Conservation (phyloP, 37 sponge, comb jelly and placozoan species). For the Aphrocallistes beatrix region DNA sequence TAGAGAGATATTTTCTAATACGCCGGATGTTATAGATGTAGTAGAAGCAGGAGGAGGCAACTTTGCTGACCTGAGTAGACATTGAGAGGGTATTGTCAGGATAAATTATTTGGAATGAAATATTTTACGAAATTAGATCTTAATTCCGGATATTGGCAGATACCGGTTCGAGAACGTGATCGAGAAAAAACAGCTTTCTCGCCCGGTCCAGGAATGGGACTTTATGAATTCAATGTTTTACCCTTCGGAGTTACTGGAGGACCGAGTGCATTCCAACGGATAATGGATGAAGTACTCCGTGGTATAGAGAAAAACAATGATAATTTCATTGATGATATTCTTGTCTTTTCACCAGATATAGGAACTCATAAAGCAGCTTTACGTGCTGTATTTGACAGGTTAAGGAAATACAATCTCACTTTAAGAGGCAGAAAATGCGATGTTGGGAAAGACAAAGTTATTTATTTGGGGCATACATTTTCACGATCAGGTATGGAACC, state of each 20-base stretch:
- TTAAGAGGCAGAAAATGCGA: slow-evolving; percentile 18
- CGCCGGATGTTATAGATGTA: too few relatives aligned
- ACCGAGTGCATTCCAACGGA: slow-evolving; percentile 18
- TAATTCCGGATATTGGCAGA: slow-evolving; percentile 21
- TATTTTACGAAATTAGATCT: slow-evolving; percentile 25
- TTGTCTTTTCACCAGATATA: background rate
- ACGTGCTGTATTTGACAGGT: slow-evolving; percentile 8
- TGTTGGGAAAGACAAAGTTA: background rate
- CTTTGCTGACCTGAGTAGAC: too few relatives aligned
- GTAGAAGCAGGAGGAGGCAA: too few relatives aligned
- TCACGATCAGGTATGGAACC: background rate
- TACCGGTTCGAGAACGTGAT: background rate
- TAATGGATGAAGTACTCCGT: slow-evolving; percentile 4
- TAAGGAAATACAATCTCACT: slow-evolving; percentile 1
- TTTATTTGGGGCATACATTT: background rate
- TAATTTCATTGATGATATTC: slow-evolving; percentile 24
- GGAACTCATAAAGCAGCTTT: background rate
- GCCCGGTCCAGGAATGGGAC: slow-evolving; percentile 21
- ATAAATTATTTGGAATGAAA: slow-evolving; percentile 29
- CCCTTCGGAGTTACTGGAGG: slow-evolving; percentile 21
- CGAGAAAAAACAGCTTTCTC: slow-evolving; percentile 18
- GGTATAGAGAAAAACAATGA: background rate
- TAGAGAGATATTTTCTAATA: too few relatives aligned
- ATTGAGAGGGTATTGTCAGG: too few relatives aligned
- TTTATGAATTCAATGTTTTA: slow-evolving; percentile 6